Conservation (phyloP, 2,888 invertebrate species). For the Euplexia lucipara region DNA sequence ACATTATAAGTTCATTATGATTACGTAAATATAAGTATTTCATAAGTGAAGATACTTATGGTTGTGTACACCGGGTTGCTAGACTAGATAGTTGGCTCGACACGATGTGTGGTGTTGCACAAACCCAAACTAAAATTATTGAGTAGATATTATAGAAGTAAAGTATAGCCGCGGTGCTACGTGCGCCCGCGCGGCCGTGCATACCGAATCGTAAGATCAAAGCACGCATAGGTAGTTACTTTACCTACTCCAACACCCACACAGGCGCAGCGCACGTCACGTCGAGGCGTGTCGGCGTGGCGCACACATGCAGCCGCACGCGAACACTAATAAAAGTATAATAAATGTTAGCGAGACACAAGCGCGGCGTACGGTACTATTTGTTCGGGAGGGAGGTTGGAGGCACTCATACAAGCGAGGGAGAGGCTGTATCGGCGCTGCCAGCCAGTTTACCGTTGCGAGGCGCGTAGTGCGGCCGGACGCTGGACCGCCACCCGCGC, state of each 20-base stretch:
- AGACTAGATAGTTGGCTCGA: slow-evolving; percentile 77
- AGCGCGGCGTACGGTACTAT: slow-evolving; percentile 90
- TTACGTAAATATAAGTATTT: slow-evolving; percentile 59
- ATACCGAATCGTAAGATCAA: slow-evolving; percentile 91
- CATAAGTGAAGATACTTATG: slow-evolving; percentile 72
- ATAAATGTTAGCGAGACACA: slow-evolving; percentile 89
- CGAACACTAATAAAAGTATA: slow-evolving; percentile 87
- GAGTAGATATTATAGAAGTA: slow-evolving; percentile 88
- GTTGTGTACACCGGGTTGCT: slow-evolving; percentile 72
- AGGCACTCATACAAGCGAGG: slow-evolving; percentile 89
- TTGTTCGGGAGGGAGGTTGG: slow-evolving; percentile 90
- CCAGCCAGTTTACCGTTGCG: slow-evolving; percentile 91
- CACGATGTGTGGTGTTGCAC: slow-evolving; percentile 86
- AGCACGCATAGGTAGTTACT: slow-evolving; percentile 89
- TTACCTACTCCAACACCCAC: slow-evolving; percentile 88
- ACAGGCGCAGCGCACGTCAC: slow-evolving; percentile 73
- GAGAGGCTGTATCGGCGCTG: slow-evolving; percentile 88
- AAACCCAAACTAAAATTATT: slow-evolving; percentile 89
- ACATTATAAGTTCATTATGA: slow-evolving; percentile 47
- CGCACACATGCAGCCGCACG: slow-evolving; percentile 78
- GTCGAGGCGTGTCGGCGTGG: slow-evolving; percentile 72
- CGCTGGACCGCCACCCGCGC: slow-evolving; percentile 87
- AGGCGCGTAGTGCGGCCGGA: slow-evolving; percentile 91
- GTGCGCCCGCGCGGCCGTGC: slow-evolving; percentile 88
- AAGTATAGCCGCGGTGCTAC: slow-evolving; percentile 87